Conservation (phyloP, 2,113 vertebrate species). For the Euleptes europaea region DNA sequence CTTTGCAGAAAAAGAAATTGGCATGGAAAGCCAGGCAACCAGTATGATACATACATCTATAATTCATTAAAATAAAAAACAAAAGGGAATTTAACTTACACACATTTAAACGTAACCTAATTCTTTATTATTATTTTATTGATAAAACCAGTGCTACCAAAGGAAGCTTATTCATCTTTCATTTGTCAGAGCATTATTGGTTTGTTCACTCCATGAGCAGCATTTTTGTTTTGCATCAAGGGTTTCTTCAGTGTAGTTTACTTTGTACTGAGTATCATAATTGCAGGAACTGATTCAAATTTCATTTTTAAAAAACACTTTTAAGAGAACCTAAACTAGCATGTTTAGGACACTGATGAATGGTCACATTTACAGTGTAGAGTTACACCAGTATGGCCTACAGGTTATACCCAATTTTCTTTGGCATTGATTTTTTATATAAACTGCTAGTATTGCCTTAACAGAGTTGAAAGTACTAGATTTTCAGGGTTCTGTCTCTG, state of each 20-base stretch:
- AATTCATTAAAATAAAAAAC: not conserved
- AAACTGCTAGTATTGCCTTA: not conserved
- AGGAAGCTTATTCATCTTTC: not conserved
- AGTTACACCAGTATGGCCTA: not conserved
- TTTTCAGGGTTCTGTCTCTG: conserved; percentile 44
- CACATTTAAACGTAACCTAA: not conserved
- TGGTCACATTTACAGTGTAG: conserved; percentile 1
- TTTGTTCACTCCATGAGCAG: not conserved
- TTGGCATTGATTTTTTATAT: conserved; percentile 34
- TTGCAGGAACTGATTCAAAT: not conserved
- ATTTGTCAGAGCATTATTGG: not conserved
- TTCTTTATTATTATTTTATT: not conserved
- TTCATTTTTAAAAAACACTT: not conserved
- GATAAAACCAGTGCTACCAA: not conserved
- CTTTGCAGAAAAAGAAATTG: not conserved
- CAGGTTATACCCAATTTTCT: conserved; percentile 31
- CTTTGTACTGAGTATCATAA: not conserved
- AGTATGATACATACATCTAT: not conserved
- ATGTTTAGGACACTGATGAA: conserved; percentile 30
- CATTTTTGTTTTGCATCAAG: not conserved
- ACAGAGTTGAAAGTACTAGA: not conserved
- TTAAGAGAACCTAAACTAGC: not conserved
- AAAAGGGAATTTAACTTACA: not conserved
- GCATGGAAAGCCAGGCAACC: conserved; percentile 11
- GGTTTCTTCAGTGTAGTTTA: not conserved